Evolutionary conservation across 2,113 vertebrate genomes (phyloP).

Genomic region (Lamprotornis superbus): DNA sequence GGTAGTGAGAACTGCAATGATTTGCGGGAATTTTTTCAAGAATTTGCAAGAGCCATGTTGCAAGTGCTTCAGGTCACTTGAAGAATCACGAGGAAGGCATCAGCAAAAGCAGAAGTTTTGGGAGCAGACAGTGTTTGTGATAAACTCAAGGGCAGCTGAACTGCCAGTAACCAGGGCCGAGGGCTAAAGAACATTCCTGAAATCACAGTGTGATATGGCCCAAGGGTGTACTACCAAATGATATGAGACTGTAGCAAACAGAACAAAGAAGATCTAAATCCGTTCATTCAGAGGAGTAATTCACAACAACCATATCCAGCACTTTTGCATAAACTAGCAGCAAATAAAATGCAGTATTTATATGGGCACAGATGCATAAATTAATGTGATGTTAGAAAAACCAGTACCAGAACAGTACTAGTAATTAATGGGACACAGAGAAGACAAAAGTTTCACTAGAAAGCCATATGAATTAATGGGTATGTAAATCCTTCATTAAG

Average conservation of each 20-base stretch:
- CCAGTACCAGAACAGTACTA: background rate
- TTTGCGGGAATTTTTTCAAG: background rate
- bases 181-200: background rate
- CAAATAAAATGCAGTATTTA: background rate
- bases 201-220: no score
- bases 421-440: background rate
- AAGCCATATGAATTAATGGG: background rate
- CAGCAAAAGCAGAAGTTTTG: background rate
- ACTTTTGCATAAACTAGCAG: background rate
- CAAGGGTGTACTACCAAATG: background rate
- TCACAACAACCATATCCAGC: background rate
- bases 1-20: background rate
- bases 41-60: background rate
- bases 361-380: background rate
- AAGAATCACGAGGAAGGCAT: background rate
- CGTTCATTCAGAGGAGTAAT: background rate
- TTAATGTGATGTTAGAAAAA: background rate
- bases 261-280: background rate
- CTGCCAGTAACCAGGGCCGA: rapidly evolving
- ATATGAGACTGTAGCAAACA: background rate
- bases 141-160: background rate
- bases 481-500: background rate
- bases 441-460: background rate
- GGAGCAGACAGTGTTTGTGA: background rate
- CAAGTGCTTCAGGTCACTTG: background rate